Conservation (phyloP, 2,797 vertebrate genomes). For the Dendrocincla tyrannina region DNA sequence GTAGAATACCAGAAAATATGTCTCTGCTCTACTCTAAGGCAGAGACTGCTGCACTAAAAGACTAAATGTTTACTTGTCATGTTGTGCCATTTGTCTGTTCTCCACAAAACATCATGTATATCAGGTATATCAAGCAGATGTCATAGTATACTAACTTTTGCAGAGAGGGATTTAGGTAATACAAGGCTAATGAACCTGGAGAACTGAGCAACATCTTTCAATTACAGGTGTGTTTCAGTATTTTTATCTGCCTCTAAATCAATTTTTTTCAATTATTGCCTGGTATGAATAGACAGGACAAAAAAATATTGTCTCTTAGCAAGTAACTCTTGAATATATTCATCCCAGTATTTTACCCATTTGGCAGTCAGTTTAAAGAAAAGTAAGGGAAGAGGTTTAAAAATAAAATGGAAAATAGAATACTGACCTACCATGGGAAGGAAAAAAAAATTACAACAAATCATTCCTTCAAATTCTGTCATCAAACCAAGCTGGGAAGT, state of each 20-base stretch:
- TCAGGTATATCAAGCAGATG: not conserved
- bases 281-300: not conserved
- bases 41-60: not conserved
- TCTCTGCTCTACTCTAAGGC: not conserved
- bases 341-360: not conserved
- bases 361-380: not conserved
- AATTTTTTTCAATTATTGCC: not conserved
- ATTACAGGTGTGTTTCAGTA: not conserved
- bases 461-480: not conserved
- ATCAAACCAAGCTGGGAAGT: not conserved
- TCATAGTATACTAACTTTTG: not conserved
- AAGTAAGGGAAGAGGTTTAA: not conserved
- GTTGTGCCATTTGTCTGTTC: not conserved
- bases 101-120: not conserved
- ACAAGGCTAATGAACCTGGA: not conserved
- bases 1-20: not conserved
- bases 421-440: not conserved
- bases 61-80: not conserved
- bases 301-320: not conserved
- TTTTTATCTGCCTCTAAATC: not conserved
- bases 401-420: not conserved
- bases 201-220: not conserved
- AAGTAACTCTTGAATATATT: not conserved
- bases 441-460: not conserved
- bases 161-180: fast-evolving